Conservation (phyloP, 2,797 vertebrate species). For the Ambastaia sidthimunki region DNA sequence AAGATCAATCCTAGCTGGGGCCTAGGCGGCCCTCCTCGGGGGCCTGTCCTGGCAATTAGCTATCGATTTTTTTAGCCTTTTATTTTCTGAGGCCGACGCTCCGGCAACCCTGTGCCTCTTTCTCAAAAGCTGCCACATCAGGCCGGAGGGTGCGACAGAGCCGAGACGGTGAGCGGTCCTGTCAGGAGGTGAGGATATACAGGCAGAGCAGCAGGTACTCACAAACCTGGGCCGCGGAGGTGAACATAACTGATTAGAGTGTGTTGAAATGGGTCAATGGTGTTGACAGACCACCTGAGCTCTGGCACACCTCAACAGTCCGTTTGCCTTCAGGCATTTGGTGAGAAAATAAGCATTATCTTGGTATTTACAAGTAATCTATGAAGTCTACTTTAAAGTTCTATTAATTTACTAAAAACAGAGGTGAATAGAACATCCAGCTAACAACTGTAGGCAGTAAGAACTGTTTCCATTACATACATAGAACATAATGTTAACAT, state of each 20-base stretch:
- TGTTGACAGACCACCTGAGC: slow-evolving; percentile 26
- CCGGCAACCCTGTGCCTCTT: slow-evolving; percentile 27
- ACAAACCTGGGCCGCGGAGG: slow-evolving; percentile 39
- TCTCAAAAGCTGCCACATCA: slow-evolving; percentile 38
- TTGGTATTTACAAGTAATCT: neutral
- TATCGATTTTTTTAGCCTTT: slow-evolving; percentile 64
- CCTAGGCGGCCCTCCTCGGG: slow-evolving; percentile 54
- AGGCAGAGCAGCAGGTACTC: slow-evolving; percentile 22
- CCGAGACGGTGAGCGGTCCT: slow-evolving; percentile 26
- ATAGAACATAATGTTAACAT: too few relatives aligned
- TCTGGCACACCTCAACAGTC: neutral
- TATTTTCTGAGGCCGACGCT: slow-evolving; percentile 54
- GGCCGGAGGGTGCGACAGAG: slow-evolving; percentile 25
- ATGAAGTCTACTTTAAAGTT: neutral
- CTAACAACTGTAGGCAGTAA: too few relatives aligned
- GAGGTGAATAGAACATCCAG: too few relatives aligned
- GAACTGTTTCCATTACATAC: too few relatives aligned
- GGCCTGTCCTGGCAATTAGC: slow-evolving; percentile 62
- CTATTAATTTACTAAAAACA: neutral
- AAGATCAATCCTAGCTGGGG: slow-evolving; percentile 63
- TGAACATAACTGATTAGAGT: slow-evolving; percentile 34
- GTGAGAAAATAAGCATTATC: neutral
- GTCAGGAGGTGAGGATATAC: slow-evolving; percentile 49
- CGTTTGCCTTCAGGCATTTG: neutral
- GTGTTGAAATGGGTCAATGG: slow-evolving; percentile 40